Conservation (phyloP, 2,113 vertebrate genomes). For the Tricholaema leucomelas region DNA sequence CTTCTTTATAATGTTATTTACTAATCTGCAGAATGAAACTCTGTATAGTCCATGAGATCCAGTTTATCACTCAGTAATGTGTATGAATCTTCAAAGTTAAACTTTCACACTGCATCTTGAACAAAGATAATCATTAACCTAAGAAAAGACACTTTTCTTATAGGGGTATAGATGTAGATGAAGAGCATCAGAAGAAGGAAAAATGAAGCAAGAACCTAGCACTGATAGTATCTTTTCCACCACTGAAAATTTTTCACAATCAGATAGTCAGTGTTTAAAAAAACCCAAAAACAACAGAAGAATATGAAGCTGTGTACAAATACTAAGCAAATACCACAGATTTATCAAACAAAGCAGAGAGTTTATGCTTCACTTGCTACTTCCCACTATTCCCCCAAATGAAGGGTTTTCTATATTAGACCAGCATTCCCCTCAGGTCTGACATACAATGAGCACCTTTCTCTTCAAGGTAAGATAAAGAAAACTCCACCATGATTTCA, state of each 20-base stretch:
- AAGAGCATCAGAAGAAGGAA: background rate
- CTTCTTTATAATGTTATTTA: background rate
- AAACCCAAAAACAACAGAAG: background rate
- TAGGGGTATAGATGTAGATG: background rate
- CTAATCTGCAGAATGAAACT: background rate
- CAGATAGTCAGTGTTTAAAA: background rate
- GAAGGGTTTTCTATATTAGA: background rate
- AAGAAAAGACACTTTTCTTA: background rate
- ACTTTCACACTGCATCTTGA: background rate
- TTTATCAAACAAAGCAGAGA: background rate
- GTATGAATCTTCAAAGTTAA: background rate
- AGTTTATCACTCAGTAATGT: background rate
- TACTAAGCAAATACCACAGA: background rate
- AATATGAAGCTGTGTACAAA: constrained; percentile 14
- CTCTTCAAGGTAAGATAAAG: background rate
- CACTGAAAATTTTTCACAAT: constrained; percentile 18
- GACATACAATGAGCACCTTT: background rate
- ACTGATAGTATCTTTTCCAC: background rate
- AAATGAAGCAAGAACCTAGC: background rate
- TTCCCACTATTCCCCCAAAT: constrained; percentile 4
- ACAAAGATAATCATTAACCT: background rate
- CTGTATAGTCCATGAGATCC: background rate
- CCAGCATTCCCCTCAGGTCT: background rate
- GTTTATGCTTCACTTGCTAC: constrained; percentile 17
- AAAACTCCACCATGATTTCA: background rate